phyloP scores from a whole-genome alignment of 2,888 invertebrate genomes.

The Globia sparganii region DNA sequence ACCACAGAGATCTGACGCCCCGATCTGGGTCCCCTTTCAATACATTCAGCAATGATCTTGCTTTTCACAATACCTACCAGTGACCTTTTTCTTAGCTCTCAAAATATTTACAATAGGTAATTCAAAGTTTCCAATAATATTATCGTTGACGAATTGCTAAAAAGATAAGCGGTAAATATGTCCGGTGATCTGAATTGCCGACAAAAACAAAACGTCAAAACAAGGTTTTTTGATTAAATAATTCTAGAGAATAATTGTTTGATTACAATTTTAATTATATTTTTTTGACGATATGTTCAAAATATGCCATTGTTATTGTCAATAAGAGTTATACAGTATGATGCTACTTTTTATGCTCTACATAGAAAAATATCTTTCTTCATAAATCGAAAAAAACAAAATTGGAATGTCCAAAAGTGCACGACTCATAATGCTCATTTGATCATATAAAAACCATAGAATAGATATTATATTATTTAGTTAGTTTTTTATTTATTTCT shows the following conservation, averaged over 20 bases:
- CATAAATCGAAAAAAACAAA: too few species aligned
- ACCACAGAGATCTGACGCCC: not conserved
- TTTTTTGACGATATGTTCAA: too few species aligned
- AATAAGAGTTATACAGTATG: too few species aligned
- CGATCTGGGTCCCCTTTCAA: not conserved
- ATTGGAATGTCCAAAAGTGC: too few species aligned
- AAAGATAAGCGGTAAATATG: conserved; percentile 1
- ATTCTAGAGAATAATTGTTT: not conserved
- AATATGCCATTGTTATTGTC: too few species aligned
- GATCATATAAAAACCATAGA: too few species aligned
- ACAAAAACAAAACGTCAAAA: not conserved
- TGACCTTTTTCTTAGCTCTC: not conserved
- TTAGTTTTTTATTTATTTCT: too few species aligned
- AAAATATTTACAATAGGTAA: not conserved
- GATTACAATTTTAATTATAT: not conserved
- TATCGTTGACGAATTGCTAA: not conserved
- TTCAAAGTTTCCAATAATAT: not conserved
- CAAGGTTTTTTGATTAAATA: not conserved
- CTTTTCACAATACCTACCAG: not conserved
- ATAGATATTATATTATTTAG: too few species aligned
- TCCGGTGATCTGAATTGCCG: not conserved
- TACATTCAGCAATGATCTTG: not conserved
- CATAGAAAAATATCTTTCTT: too few species aligned
- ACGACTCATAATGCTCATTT: too few species aligned
- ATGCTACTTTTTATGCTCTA: too few species aligned